These are phyloP conservation scores for Vulpes lagopus DNA, from an alignment of 2,113 vertebrate species.

Conservation along the genomic window DNA sequence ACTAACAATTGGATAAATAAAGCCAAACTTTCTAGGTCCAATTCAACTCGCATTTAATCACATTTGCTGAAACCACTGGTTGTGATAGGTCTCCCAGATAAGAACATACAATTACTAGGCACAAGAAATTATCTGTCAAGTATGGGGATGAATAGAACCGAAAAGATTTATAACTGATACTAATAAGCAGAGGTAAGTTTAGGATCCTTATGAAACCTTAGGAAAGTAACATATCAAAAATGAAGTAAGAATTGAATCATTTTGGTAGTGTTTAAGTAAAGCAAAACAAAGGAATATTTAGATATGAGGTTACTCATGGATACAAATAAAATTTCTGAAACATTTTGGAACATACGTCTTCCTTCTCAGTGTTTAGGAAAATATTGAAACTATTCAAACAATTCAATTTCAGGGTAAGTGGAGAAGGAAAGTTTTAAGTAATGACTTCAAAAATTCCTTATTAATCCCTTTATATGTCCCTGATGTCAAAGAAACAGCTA, in stretches of 20 bases:
- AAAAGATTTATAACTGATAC: not conserved
- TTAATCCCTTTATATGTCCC: not conserved
- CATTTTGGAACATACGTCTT: not conserved
- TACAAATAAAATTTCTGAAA: constrained; percentile 31
- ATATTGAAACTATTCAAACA: constrained; percentile 22
- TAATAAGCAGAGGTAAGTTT: constrained; percentile 16
- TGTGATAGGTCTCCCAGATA: not conserved
- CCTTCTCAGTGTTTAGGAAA: constrained; percentile 27
- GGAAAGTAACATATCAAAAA: constrained; percentile 49
- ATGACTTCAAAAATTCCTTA: constrained; percentile 49
- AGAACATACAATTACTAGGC: not conserved
- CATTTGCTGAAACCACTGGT: not conserved
- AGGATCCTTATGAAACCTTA: constrained; percentile 18
- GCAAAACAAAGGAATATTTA: constrained; percentile 45
- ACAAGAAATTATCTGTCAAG: constrained; percentile 24
- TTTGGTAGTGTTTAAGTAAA: constrained; percentile 6
- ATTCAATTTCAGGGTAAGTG: constrained; percentile 6
- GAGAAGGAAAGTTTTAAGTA: constrained; percentile 9
- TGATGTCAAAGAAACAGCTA: constrained; percentile 15
- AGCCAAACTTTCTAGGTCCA: constrained; percentile 36
- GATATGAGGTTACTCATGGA: constrained; percentile 40
- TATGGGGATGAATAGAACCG: not conserved
- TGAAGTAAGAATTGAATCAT: constrained; percentile 29
- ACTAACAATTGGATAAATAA: constrained; percentile 6
- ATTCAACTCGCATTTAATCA: not conserved